Evolutionary conservation across 2,888 invertebrate genomes (phyloP), one percentile per base, ranked within the genome.

Genomic region (Sialis fuliginosa): DNA sequence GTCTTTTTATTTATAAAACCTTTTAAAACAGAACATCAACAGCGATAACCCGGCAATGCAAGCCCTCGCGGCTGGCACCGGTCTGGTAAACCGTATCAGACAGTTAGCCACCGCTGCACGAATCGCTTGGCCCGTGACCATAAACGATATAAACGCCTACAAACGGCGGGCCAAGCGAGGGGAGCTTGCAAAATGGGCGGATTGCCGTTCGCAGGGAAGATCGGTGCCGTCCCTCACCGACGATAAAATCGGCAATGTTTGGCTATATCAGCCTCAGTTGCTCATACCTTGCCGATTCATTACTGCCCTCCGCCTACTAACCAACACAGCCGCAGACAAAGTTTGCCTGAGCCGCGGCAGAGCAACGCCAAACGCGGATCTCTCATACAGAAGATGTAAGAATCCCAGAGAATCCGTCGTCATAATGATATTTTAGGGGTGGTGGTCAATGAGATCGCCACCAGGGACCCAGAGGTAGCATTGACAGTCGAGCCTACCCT

Each of bases 271-370:
- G 35, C 48, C 48, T 13, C 50, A 46, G 33, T 55, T 58, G 48
- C 53, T 57, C 6, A 57, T 57, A 51, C 55, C 58, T 48, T 42
- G 54, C 43, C 42, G 55, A 12, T 52, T 53, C n/a, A 54, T 55
- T 2, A 57, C 56, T 6, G 58, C 58, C 48, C 55, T 58, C 44
- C 33, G 51, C 43, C 54, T 60, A 54, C 52, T 58, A 42, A 54
- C 57, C 34, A 57, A 60, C 4, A 22, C 48, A 49, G 39, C 46
- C 48, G 22, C 22, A 4, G 22, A 22, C 4, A 22, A 22, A 22
- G 22, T 22, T 2, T 22, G 22, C 22, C 22, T 22, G 22, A 22
- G 22, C 22, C 22, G 22, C 22, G 22, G 22, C 22, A 22, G 22
- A 22, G 22, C 22, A 22, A 4, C 22, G 22, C 22, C 22, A 22